Conservation (phyloP, 2,888 invertebrate genomes). For the Drosophila kokeensis region DNA sequence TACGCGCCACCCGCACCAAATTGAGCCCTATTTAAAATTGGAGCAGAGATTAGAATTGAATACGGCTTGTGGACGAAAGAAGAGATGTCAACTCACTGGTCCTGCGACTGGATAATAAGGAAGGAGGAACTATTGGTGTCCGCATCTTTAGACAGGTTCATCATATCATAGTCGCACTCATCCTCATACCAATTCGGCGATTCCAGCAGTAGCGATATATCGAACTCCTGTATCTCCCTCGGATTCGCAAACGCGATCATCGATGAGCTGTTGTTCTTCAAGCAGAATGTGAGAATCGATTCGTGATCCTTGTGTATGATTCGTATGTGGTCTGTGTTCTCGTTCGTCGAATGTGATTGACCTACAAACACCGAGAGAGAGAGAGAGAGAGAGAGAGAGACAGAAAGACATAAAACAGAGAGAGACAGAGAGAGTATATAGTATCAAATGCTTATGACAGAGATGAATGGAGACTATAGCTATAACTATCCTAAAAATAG, state of each 20-base stretch:
- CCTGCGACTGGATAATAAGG: constrained; percentile 92
- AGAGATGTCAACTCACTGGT: constrained; percentile 70
- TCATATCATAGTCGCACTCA: constrained; percentile 98
- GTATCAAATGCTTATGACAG: background rate
- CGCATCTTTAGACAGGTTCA: constrained; percentile 91
- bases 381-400: constrained; percentile 1
- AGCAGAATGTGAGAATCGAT: constrained; percentile 98
- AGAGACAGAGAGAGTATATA: background rate
- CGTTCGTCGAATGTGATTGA: constrained; percentile 72
- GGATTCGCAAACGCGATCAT: constrained; percentile 96
- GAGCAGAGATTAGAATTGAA: background rate
- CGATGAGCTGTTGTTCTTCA: constrained; percentile 95
- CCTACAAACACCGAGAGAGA: constrained; percentile 36
- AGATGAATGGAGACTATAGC: background rate
- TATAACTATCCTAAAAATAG: background rate
- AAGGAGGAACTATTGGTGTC: constrained; percentile 89
- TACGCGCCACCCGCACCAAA: constrained; percentile 61
- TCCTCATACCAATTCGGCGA: constrained; percentile 98
- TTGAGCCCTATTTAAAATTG: constrained; percentile 53
- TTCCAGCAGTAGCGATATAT: constrained; percentile 95
- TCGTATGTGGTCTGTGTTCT: constrained; percentile 91
- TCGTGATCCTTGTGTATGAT: constrained; percentile 99
- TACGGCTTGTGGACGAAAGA: no score
- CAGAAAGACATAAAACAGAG: constrained; percentile 5
- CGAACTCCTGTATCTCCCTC: constrained; percentile 98